A percentile compares a stretch with the other conserved stretches of the same genome.
These are phyloP conservation scores for Gorsachius magnificus DNA, from an alignment of 2,797 vertebrate genomes.

Conservation along the genomic window DNA sequence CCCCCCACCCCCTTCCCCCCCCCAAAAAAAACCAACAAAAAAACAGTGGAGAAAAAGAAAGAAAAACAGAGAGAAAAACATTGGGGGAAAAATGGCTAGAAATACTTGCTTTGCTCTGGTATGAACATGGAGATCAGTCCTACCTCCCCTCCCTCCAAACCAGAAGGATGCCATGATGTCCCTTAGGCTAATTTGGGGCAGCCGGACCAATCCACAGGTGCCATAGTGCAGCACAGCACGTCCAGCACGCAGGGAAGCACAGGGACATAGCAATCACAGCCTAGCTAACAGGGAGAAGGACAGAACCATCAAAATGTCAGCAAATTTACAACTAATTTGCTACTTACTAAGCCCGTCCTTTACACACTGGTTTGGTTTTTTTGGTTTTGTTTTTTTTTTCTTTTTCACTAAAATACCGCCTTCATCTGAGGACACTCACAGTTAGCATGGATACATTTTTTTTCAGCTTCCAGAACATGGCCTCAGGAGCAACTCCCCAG, in stretches of 20 bases:
- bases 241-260: neutral
- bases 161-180: neutral
- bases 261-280: neutral
- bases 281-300: neutral
- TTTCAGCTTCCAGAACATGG: neutral
- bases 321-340: constrained; percentile 53
- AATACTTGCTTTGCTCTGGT: neutral
- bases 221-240: neutral
- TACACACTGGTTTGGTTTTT: neutral
- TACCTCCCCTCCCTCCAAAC: neutral
- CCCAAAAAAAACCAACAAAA: neutral
- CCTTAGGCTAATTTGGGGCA: neutral
- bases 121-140: neutral
- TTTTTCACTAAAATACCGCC: neutral
- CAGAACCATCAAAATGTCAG: constrained; percentile 1
- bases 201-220: neutral
- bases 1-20: too few species aligned
- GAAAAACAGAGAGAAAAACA: neutral
- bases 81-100: neutral
- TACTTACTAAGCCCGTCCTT: constrained; percentile 25
- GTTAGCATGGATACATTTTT: neutral
- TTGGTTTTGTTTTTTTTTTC: neutral
- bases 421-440: neutral
- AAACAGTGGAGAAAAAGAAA: neutral
- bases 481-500: neutral